Base-by-base conservation (phyloP, 2,888 invertebrate species). In the Calameuta idolon region DNA sequence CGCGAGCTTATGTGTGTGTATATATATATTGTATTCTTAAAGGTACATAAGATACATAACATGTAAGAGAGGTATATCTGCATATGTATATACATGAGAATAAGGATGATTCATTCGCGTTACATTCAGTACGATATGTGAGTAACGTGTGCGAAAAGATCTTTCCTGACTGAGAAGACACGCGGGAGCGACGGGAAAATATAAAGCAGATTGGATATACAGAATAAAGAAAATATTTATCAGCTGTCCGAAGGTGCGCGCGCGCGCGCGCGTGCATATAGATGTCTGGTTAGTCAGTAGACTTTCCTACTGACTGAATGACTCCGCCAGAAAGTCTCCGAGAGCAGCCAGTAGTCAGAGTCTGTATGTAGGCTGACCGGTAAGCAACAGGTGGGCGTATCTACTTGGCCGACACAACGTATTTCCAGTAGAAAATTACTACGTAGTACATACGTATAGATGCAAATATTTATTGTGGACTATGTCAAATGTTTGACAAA, bases 1-100 rank as follows among this genome's bases (percentile, higher is more conserved):
- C 5, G 40, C 40, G 15, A 15, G 23, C 40, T 40, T 40, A 2
- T 9, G 9, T 40, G 23, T 40, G 23, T 55, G 1, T 55, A 23
- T 40, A 40, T 15, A 40, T 55, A 55, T 55, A 9, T 9, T 23
- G 5, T 55, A 55, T 23, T 23, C 9, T 1, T 55, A 55, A 5
- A 23, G 15, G 55, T 55, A 55, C 1, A 23, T 55, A 55, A 55
- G 23, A 55, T 23, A 55, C 55, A 23, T 55, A 23, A 55, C 23
- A 55, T 55, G 55, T 55, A 55, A 84, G 84, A 85, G 85, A 85
- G 82, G 79, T 76, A 82, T 81, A 81, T 85, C 83, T 81, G 77
- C 85, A 80, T 55, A 83, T 76, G 77, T 80, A 23, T 71, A 31
- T 81, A 78, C 76, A 79, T 81, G 80, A 79, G 81, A 82, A 80